Percentiles rank a stretch among this genome's conserved stretches.
Conservation (phyloP, 35 echinoderm and acorn worm species). For the Apostichopus parvimensis region DNA sequence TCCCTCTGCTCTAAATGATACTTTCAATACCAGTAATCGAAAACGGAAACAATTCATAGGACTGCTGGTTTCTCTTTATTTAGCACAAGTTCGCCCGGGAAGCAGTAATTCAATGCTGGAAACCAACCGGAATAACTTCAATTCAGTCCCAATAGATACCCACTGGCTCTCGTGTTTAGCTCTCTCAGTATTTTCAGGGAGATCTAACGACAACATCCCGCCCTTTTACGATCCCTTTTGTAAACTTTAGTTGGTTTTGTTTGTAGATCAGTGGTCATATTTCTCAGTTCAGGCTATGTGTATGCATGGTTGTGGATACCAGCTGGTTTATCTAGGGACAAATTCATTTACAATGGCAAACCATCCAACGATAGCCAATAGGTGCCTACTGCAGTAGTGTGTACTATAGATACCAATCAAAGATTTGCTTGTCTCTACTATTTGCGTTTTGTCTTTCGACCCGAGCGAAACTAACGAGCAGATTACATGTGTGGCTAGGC, state of each 20-base stretch:
- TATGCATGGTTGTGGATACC: neutral
- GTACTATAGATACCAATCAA: too few species aligned
- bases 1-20: too few species aligned
- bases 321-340: neutral
- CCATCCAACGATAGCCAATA: neutral
- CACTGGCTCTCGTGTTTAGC: too few species aligned
- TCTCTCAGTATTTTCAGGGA: too few species aligned
- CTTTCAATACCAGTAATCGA: neutral
- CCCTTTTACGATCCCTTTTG: conserved; percentile 13
- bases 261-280: conserved; percentile 15
- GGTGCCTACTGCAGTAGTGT: neutral
- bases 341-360: neutral
- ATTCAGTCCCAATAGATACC: neutral
- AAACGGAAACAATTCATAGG: neutral
- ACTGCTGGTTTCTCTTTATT: neutral
- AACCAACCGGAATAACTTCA: neutral
- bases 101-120: neutral
- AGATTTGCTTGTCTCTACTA: neutral
- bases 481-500: neutral
- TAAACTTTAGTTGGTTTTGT: neutral
- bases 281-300: neutral
- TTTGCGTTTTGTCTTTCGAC: conserved; percentile 16
- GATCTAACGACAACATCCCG: neutral
- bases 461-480: neutral
- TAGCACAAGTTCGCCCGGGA: neutral